Percentiles rank a stretch among this genome's conserved stretches.
These are phyloP conservation scores for Drosophila lacertosa DNA, from an alignment of 1,140 invertebrate species.

Conservation along the genomic window DNA sequence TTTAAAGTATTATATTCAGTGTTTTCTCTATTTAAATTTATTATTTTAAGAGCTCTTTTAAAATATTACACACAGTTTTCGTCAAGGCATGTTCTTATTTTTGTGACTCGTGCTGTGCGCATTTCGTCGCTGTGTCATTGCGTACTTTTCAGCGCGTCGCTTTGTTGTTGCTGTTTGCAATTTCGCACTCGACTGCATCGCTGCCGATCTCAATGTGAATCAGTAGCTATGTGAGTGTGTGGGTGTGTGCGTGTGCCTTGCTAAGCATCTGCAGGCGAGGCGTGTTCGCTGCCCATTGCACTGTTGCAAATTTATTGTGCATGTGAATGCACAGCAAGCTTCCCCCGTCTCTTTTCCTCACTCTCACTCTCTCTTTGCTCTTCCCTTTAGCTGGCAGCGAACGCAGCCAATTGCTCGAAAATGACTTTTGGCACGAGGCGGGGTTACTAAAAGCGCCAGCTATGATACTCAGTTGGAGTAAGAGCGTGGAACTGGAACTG, in stretches of 20 bases:
- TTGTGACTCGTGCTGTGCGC: slow-evolving; percentile 8
- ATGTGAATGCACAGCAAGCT: slow-evolving; percentile 45
- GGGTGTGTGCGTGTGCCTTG: slow-evolving; percentile 19
- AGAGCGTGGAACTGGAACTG: neutral
- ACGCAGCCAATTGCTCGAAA: slow-evolving; percentile 77
- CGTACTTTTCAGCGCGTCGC: slow-evolving; percentile 46
- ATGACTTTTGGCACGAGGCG: slow-evolving; percentile 74
- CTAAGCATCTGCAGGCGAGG: slow-evolving; percentile 53
- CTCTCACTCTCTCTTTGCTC: neutral
- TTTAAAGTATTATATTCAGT: too few relatives aligned
- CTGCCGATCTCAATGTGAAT: slow-evolving; percentile 43
- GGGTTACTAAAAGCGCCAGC: slow-evolving; percentile 42
- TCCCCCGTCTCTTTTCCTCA: too few relatives aligned
- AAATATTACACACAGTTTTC: too few relatives aligned
- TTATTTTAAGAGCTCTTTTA: too few relatives aligned
- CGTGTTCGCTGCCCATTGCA: slow-evolving; percentile 55
- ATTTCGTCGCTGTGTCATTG: slow-evolving; percentile 13
- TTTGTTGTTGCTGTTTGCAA: slow-evolving; percentile 65
- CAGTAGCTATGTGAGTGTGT: slow-evolving; percentile 14
- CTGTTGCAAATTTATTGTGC: slow-evolving; percentile 70
- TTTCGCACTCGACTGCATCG: slow-evolving; percentile 74
- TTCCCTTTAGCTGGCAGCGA: slow-evolving; percentile 47
- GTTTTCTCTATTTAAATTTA: too few relatives aligned
- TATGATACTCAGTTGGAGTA: slow-evolving; percentile 28
- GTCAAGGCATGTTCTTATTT: neutral